phyloP scores from a whole-genome alignment of 2,113 vertebrate species.

The Haemorhous mexicanus region DNA sequence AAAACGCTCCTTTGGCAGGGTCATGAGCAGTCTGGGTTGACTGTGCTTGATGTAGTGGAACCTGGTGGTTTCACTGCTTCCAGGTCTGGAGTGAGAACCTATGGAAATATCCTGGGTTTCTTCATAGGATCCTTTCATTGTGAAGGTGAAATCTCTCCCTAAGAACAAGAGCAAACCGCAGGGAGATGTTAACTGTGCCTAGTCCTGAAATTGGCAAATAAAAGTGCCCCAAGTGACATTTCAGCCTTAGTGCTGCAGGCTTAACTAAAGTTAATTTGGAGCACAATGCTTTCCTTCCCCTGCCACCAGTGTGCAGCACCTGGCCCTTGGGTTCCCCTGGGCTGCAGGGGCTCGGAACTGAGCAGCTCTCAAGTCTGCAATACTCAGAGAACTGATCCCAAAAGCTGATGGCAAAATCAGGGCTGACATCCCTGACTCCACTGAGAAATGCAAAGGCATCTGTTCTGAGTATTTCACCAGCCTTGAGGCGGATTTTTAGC shows the following conservation, averaged over 20 bases:
- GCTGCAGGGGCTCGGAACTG: no score
- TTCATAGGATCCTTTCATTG: slow-evolving; percentile 72
- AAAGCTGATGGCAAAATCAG: background rate
- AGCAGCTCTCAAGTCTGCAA: background rate
- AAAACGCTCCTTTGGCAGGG: background rate
- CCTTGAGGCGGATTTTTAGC: background rate
- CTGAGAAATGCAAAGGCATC: background rate
- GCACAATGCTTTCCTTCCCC: background rate
- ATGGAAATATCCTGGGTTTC: slow-evolving; percentile 19
- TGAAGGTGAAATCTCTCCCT: slow-evolving; percentile 31
- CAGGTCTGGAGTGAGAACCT: background rate
- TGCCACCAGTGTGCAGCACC: background rate
- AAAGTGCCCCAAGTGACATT: background rate
- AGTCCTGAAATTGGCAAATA: background rate
- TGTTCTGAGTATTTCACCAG: background rate
- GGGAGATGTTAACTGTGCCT: background rate
- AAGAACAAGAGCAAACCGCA: background rate
- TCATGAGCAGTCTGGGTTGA: slow-evolving; percentile 28
- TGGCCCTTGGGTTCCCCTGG: background rate
- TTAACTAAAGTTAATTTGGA: background rate
- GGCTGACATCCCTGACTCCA: background rate
- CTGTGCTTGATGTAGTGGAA: slow-evolving; percentile 59
- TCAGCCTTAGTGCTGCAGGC: background rate
- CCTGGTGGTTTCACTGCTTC: background rate
- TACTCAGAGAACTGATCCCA: background rate